These are phyloP conservation scores for Mycetomoellerius zeteki DNA, from an alignment of 1,140 invertebrate genomes.

Conservation along the genomic window DNA sequence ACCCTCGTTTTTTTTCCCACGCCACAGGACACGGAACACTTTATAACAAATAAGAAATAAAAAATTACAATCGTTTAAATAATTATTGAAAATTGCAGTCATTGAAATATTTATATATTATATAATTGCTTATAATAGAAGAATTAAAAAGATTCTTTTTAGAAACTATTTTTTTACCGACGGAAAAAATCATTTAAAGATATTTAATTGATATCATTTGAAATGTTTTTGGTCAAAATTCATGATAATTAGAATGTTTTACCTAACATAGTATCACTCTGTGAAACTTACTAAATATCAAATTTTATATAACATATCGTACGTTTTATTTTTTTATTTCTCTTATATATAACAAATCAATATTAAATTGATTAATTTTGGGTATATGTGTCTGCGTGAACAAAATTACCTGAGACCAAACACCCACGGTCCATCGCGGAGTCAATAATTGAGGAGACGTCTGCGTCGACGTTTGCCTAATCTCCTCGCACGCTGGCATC, in stretches of 20 bases:
- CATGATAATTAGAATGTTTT: too few relatives aligned
- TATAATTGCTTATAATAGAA: neutral
- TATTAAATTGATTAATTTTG: neutral
- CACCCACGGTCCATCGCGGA: slow-evolving; percentile 73
- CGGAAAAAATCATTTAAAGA: too few relatives aligned
- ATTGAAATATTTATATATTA: neutral
- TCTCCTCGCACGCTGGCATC: slow-evolving; percentile 75
- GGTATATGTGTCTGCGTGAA: neutral
- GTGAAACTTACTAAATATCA: neutral
- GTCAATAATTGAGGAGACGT: slow-evolving; percentile 23
- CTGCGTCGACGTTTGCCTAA: slow-evolving; percentile 47
- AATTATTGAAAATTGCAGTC: too few relatives aligned
- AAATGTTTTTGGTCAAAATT: too few relatives aligned
- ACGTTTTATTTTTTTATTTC: neutral
- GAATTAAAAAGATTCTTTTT: neutral
- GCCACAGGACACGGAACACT: slow-evolving; percentile 82
- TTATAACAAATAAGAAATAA: slow-evolving; percentile 14
- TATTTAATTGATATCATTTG: too few relatives aligned
- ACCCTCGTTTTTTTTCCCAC: slow-evolving; percentile 74
- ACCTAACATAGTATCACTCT: too few relatives aligned
- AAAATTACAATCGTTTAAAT: neutral
- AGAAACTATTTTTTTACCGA: neutral
- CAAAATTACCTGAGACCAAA: slow-evolving; percentile 79
- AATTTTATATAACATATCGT: neutral
- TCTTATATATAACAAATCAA: neutral